These are phyloP conservation scores for Manis pentadactyla DNA, from an alignment of 2,797 vertebrate genomes.

Conservation along the genomic window DNA sequence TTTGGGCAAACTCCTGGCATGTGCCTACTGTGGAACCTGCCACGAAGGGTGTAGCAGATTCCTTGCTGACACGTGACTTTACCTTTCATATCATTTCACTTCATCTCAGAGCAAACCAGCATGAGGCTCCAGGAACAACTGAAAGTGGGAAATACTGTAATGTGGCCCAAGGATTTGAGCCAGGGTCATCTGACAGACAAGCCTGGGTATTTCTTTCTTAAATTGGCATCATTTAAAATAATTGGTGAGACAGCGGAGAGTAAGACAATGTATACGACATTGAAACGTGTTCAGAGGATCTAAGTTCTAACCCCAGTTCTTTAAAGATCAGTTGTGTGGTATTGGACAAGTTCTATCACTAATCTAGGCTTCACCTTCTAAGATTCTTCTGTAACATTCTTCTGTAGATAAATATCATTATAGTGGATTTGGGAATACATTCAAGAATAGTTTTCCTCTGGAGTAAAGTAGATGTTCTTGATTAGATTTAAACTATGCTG, in stretches of 20 bases:
- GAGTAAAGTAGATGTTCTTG: background rate
- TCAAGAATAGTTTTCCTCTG: slow-evolving; percentile 15
- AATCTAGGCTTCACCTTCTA: background rate
- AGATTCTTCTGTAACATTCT: background rate
- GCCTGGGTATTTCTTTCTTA: background rate
- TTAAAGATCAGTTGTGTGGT: background rate
- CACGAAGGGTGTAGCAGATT: background rate
- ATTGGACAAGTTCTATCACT: background rate
- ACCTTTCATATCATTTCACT: background rate
- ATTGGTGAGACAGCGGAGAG: background rate
- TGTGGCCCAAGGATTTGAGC: background rate
- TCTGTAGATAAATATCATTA: background rate
- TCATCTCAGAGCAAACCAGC: background rate
- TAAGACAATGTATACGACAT: background rate
- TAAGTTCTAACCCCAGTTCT: background rate
- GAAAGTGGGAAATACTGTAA: background rate
- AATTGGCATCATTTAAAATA: background rate
- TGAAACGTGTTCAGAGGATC: background rate
- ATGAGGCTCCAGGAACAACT: background rate
- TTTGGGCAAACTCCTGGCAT: background rate
- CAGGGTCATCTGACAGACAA: background rate
- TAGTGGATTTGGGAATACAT: background rate
- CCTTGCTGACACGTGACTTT: background rate
- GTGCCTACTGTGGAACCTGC: background rate
- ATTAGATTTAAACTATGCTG: background rate